Conservation (phyloP, 2,113 vertebrate genomes). For the Cyprinodon variegatus region DNA sequence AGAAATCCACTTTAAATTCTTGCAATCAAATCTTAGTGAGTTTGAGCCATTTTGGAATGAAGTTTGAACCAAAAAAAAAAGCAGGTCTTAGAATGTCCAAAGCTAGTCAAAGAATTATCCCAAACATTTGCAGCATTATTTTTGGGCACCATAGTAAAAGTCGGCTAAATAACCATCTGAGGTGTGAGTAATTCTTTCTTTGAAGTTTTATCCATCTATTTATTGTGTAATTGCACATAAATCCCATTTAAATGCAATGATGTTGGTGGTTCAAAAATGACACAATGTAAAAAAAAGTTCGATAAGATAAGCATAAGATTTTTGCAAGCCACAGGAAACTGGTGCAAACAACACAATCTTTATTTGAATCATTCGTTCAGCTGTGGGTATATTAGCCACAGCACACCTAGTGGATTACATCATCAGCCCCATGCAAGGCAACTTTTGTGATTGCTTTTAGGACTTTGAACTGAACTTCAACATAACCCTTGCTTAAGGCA, state of each 20-base stretch:
- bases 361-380: conserved; percentile 9
- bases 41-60: no score
- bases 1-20: no score
- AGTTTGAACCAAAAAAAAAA: no score
- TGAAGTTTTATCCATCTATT: background rate
- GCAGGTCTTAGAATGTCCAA: no score
- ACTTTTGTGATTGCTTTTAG: conserved; percentile 24
- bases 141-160: background rate
- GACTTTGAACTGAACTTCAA: conserved; percentile 57
- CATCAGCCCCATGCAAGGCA: conserved; percentile 16
- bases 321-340: conserved; percentile 3
- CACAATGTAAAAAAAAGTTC: background rate
- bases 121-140: no score
- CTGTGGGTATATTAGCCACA: conserved; percentile 7
- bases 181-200: background rate
- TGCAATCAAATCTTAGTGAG: no score
- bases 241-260: background rate
- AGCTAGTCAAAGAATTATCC: no score
- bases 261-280: background rate
- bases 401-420: conserved; percentile 36
- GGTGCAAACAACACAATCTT: background rate
- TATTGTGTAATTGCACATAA: background rate
- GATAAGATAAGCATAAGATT: no score
- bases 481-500: background rate
- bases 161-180: no score